A percentile compares a stretch with the other conserved stretches of the same genome.
Evolutionary conservation across 2,113 vertebrate species (phyloP).

Genomic region (Lates calcarifer): DNA sequence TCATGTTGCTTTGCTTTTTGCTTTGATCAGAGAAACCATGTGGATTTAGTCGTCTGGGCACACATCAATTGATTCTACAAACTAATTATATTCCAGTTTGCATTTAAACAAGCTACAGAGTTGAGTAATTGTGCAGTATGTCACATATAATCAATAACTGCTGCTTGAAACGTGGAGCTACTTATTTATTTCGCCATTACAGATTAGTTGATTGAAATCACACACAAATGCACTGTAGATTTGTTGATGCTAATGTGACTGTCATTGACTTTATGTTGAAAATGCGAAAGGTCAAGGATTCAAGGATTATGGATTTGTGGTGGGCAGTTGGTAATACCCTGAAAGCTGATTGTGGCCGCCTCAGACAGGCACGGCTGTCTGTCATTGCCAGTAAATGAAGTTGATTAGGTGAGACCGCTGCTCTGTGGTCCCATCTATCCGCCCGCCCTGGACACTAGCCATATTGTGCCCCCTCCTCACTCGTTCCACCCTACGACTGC

Average conservation of each 20-base stretch:
- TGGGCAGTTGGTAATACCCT: slow-evolving; percentile 58
- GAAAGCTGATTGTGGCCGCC: slow-evolving; percentile 71
- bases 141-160: slow-evolving; percentile 14
- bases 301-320: slow-evolving; percentile 69
- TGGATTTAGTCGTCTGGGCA: slow-evolving; percentile 1
- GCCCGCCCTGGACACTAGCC: slow-evolving; percentile 35
- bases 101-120: slow-evolving; percentile 25
- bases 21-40: slow-evolving; percentile 6
- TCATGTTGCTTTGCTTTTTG: slow-evolving; percentile 4
- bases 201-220: slow-evolving; percentile 6
- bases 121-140: slow-evolving; percentile 14
- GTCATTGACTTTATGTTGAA: slow-evolving; percentile 41
- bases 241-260: neutral
- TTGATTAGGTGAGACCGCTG: slow-evolving; percentile 61
- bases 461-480: slow-evolving; percentile 38
- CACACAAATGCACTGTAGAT: neutral
- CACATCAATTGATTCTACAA: slow-evolving; percentile 34
- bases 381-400: slow-evolving; percentile 63
- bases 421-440: slow-evolving; percentile 45
- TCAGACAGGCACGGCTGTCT: slow-evolving; percentile 43
- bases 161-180: neutral
- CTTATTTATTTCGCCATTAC: slow-evolving; percentile 22
- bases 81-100: slow-evolving; percentile 52
- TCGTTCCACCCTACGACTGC: slow-evolving; percentile 14
- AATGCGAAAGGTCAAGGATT: slow-evolving; percentile 68